Percentiles rank a stretch among this genome's conserved stretches.
These are phyloP conservation scores for Hepsetus odoe DNA, from an alignment of 2,113 vertebrate genomes.

Conservation along the genomic window DNA sequence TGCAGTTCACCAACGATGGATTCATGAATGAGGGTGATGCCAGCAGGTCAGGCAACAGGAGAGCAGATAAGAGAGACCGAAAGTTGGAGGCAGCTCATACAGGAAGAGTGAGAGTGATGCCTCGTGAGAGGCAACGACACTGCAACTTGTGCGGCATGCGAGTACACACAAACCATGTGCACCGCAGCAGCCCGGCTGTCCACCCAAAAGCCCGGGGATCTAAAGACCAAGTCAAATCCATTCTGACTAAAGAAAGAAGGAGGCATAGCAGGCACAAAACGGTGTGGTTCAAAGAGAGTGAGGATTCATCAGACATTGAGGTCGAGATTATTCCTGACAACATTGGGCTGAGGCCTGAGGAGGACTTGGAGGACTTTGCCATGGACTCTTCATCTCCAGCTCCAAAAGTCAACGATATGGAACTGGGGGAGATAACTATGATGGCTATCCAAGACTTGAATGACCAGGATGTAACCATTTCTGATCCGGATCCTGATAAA, in stretches of 20 bases:
- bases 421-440: constrained; percentile 46
- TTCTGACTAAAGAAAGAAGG: constrained; percentile 72
- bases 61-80: constrained; percentile 48
- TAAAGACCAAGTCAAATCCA: constrained; percentile 61
- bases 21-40: constrained; percentile 70
- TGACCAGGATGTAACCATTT: neutral
- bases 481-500: constrained; percentile 44
- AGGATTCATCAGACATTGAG: constrained; percentile 79
- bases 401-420: constrained; percentile 46
- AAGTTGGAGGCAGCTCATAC: constrained; percentile 61
- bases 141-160: constrained; percentile 66
- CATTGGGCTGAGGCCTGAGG: constrained; percentile 64
- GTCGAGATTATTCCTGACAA: constrained; percentile 79
- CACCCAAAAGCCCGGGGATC: constrained; percentile 38
- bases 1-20: constrained; percentile 74
- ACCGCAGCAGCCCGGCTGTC: constrained; percentile 58
- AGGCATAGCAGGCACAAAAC: constrained; percentile 76
- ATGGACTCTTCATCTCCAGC: constrained; percentile 61
- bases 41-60: constrained; percentile 50
- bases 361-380: constrained; percentile 60
- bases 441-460: constrained; percentile 43
- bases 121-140: constrained; percentile 65
- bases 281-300: constrained; percentile 83
- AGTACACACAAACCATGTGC: constrained; percentile 51
- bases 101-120: constrained; percentile 58